Conservation (phyloP, 2,113 vertebrate genomes). For the Litocranius walleri region DNA sequence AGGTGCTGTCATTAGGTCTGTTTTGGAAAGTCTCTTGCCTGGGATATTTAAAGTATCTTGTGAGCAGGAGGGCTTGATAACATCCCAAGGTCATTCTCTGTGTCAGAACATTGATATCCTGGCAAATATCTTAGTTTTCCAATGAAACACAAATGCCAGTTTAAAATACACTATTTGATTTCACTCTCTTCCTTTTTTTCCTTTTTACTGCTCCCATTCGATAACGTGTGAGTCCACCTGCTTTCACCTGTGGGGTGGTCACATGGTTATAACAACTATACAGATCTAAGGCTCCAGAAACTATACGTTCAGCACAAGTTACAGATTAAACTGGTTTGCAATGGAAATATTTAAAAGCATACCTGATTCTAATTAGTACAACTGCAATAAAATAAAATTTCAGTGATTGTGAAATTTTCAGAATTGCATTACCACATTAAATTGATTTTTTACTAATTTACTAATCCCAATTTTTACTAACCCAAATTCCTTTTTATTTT, state of each 20-base stretch:
- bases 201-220: background rate
- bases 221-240: background rate
- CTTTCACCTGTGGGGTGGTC: background rate
- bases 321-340: background rate
- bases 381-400: background rate
- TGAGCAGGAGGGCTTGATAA: conserved; percentile 33
- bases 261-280: background rate
- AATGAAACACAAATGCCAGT: background rate
- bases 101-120: background rate
- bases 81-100: conserved; percentile 44
- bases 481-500: background rate
- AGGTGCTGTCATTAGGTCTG: conserved; percentile 13
- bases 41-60: background rate
- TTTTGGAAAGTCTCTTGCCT: background rate
- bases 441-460: background rate
- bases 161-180: conserved; percentile 20
- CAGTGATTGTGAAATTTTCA: background rate
- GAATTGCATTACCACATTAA: background rate
- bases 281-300: background rate
- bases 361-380: background rate
- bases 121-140: conserved; percentile 19
- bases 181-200: background rate
- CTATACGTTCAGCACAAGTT: background rate
- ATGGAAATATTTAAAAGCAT: background rate
- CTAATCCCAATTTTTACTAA: background rate